Evolutionary conservation across 1,140 invertebrate genomes (phyloP).

Genomic region (Lepidurus apus): DNA sequence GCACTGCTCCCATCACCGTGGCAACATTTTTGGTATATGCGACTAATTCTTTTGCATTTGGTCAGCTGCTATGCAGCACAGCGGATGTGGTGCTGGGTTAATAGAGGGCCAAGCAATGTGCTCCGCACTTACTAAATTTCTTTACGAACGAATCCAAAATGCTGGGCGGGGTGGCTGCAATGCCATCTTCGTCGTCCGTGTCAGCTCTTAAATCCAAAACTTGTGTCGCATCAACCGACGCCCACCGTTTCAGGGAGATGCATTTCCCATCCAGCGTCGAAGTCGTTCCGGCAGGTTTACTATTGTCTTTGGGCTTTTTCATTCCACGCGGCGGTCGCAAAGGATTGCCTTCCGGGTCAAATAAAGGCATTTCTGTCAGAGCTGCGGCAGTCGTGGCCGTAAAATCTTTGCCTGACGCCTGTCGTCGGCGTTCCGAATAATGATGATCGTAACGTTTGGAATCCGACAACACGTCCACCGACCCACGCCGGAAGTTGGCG

Average conservation of each 20-base stretch:
- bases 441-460: slow-evolving; percentile 19
- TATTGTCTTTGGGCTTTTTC: slow-evolving; percentile 41
- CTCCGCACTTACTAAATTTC: slow-evolving; percentile 34
- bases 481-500: background rate
- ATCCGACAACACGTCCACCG: slow-evolving; percentile 8
- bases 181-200: background rate
- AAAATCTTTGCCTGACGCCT: slow-evolving; percentile 30
- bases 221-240: slow-evolving; percentile 12
- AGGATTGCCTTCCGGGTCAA: slow-evolving; percentile 55
- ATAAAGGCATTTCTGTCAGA: slow-evolving; percentile 55
- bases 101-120: background rate
- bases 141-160: slow-evolving; percentile 33
- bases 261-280: background rate
- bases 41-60: background rate
- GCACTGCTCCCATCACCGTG: slow-evolving; percentile 1
- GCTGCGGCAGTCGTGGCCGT: slow-evolving; percentile 23
- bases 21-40: background rate
- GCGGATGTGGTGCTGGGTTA: background rate
- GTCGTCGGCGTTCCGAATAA: slow-evolving; percentile 4
- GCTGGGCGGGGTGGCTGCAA: slow-evolving; percentile 7
- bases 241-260: background rate
- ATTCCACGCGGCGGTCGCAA: slow-evolving; percentile 55
- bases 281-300: background rate
- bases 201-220: slow-evolving; percentile 23
- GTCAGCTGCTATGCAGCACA: background rate